Conservation (phyloP, 2,113 vertebrate species). For the Centropus unirufus region DNA sequence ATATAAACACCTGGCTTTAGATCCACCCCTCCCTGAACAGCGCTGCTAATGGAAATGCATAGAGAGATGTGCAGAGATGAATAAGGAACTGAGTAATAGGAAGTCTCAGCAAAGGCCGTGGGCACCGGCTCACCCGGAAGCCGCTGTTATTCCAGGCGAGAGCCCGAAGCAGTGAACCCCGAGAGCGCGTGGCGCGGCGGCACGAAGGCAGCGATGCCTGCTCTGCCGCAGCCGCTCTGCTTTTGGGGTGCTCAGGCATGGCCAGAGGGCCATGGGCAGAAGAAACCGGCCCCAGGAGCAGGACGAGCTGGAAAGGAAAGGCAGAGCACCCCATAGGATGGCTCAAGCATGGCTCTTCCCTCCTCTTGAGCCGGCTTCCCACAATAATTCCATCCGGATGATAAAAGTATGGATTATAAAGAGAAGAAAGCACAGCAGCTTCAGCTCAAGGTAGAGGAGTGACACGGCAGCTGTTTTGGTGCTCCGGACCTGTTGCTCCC, state of each 20-base stretch:
- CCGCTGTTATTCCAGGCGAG: background rate
- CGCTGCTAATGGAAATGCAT: background rate
- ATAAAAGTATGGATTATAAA: background rate
- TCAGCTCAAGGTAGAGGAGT: background rate
- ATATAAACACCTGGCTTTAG: background rate
- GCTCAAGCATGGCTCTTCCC: background rate
- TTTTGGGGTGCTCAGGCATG: background rate
- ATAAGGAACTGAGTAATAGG: constrained; percentile 52
- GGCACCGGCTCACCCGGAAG: background rate
- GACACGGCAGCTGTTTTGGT: background rate
- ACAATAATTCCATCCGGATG: background rate
- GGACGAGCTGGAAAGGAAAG: background rate
- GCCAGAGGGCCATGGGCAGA: no score
- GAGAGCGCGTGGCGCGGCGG: rapidly evolving
- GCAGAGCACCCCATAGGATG: background rate
- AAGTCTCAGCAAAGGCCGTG: background rate
- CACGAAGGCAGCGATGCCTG: background rate
- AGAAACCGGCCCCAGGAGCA: rapidly evolving
- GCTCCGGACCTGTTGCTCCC: background rate
- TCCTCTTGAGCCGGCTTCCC: background rate
- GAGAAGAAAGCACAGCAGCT: background rate
- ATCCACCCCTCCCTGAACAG: background rate
- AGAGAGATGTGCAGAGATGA: background rate
- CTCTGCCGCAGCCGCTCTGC: background rate
- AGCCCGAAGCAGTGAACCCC: background rate